Evolutionary conservation across 2,888 invertebrate genomes (phyloP).

Genomic region (Marasmarcha lunaedactyla): DNA sequence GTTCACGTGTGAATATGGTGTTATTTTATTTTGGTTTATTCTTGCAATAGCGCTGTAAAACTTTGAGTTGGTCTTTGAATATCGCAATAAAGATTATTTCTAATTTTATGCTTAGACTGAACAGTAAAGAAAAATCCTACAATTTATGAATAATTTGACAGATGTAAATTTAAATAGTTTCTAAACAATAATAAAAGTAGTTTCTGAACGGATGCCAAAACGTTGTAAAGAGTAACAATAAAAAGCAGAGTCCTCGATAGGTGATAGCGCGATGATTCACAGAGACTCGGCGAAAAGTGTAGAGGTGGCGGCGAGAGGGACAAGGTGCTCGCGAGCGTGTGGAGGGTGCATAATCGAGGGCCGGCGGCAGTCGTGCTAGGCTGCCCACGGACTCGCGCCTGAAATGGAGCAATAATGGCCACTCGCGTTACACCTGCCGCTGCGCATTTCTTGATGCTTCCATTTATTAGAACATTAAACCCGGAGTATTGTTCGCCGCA

Average conservation of each 20-base stretch:
- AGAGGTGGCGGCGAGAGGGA: not conserved
- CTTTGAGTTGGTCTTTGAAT: too few relatives aligned
- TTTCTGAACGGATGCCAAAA: not conserved
- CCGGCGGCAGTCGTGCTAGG: constrained; percentile 43
- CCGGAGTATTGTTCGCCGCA: constrained; percentile 18
- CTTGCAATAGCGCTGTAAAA: too few relatives aligned
- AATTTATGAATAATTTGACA: not conserved
- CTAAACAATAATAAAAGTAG: constrained; percentile 1
- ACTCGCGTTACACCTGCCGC: constrained; percentile 63
- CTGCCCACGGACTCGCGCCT: constrained; percentile 44
- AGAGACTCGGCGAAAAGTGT: not conserved
- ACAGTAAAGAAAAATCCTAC: not conserved
- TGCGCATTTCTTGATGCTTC: constrained; percentile 45
- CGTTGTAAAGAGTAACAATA: not conserved
- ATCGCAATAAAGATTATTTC: too few relatives aligned
- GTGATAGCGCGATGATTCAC: not conserved
- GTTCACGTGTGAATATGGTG: too few relatives aligned
- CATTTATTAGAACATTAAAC: constrained; percentile 41
- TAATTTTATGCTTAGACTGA: too few relatives aligned
- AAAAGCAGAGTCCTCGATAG: not conserved
- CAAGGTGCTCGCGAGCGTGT: constrained; percentile 18
- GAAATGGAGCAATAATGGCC: constrained; percentile 65
- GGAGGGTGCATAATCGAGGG: constrained; percentile 65
- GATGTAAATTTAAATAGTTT: not conserved
- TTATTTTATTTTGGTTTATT: too few relatives aligned